Evolutionary conservation across 2,113 vertebrate genomes (phyloP), one percentile per base, ranked within the genome.

Genomic region (Notarius lentiginosus): DNA sequence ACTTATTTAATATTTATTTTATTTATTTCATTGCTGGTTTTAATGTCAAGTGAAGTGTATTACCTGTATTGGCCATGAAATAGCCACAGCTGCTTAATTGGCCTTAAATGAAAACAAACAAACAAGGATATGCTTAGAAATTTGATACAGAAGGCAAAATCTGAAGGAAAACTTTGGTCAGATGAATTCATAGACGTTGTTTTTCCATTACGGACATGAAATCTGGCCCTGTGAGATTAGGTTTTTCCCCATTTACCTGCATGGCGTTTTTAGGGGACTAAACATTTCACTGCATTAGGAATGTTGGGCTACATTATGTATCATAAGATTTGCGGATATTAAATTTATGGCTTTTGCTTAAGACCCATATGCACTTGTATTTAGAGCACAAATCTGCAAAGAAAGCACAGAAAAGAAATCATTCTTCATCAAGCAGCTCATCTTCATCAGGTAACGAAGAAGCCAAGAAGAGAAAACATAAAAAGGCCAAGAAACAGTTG

Each of bases 381-480:
- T 65, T 84, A 91, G 84, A 88, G 68, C 70, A 77, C 87, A 51
- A 88, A 89, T 72, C 58, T 0, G 95, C 93, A 85, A 96, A 96
- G 93, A 94, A 94, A 86, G 95, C 94, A 79, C 90, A 85, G 47
- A 96, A 92, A 90, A 96, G 94, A 91, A 96, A 92, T 10, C 94
- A 94, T 58, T 94, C 95, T 0, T 96, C 96, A 2, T 96, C 93
- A 0, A 94, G 93, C 89, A 90, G 89, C 7, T 83, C 94, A 34
- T 94, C 91, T 49, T 93, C 95, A 6, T 95, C 96, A 0, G 95
- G 95, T 4, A 91, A 93, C 18, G 93, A 93, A 0, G 92, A 94
- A 63, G 79, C 91, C 61, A 96, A 94, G 89, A 90, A 93, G 89
- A 95, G 89, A 84, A 94, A 87, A 60, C 92, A 92, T 65, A 95